Evolutionary conservation across 2,113 vertebrate species (phyloP), one percentile per base, ranked within the genome.

Genomic region (Micronisus gabar): DNA sequence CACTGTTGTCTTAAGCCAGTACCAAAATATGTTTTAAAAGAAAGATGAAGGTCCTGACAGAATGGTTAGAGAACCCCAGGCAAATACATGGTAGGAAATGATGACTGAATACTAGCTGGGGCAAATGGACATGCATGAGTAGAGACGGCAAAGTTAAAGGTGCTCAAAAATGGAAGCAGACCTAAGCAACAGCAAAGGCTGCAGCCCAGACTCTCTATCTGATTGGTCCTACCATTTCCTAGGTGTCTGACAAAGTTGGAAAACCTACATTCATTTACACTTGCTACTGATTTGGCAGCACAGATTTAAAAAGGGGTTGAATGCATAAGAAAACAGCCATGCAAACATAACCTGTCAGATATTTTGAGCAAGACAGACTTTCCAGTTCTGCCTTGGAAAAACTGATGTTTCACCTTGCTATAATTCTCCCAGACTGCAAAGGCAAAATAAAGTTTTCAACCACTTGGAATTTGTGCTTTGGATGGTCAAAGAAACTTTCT

Each of bases 71-170:
- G 47, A 75, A 86, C 9, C 13, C 20, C 36, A 56, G 47, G 30
- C 29, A 76, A 68, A 29, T 19, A 61, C 2, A 3, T 2, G 7
- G 48, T 14, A 53, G 38, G 40, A 83, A 81, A 65, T 4, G 4
- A 74, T 27, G 40, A 32, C 61, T 58, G 75, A 81, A 65, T 47
- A 34, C 25, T 55, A 45, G 21, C 25, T 83, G 29, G 56, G 63
- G 63, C 0, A 0, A 81, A 90, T 7, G 29, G 9, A 13, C 26
- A 61, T 21, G 29, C 30, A 22, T 3, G 38, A 83, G 41, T 13
- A 73, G 29, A 30, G 26, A 85, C 1, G 2, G 61, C 10, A 50
- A 66, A 92, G 27, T 62, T 74, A 34, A 79, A 81, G 21, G 53
- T 63, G 26, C 59, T 55, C 2, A 4, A 72, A 90, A 63, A 83